Conservation (phyloP, 2,797 vertebrate genomes). For the Spheniscus humboldti region DNA sequence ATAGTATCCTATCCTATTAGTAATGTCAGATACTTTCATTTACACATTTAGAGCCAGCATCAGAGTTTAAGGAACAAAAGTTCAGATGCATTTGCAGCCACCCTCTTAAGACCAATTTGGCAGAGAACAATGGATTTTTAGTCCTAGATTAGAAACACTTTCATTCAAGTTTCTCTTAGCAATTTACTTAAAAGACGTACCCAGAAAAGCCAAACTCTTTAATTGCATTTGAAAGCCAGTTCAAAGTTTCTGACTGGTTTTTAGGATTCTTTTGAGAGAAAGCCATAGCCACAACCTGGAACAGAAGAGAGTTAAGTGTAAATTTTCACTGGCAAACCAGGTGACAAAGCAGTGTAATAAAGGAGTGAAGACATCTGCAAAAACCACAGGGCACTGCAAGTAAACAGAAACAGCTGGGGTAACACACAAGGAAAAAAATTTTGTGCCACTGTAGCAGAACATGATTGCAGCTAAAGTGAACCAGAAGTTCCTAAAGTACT, state of each 20-base stretch:
- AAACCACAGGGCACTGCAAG: neutral
- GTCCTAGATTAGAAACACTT: neutral
- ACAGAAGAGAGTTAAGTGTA: neutral
- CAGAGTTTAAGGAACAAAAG: neutral
- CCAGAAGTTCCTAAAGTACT: neutral
- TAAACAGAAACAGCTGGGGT: neutral
- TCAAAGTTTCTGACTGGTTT: constrained; percentile 95
- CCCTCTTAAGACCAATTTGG: neutral
- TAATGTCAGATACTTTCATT: neutral
- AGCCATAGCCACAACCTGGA: constrained; percentile 88
- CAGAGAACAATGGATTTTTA: neutral
- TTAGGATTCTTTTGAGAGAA: constrained; percentile 99
- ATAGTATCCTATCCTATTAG: neutral
- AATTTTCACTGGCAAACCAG: neutral
- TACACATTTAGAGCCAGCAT: neutral
- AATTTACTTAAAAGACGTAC: constrained; percentile 73
- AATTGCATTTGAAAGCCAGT: constrained; percentile 95
- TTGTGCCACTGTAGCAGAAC: neutral
- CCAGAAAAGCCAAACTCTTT: constrained; percentile 98
- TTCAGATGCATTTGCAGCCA: neutral
- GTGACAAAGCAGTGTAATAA: neutral
- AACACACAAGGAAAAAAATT: neutral
- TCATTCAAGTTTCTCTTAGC: neutral
- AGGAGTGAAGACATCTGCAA: neutral
- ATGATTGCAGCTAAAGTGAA: neutral